A percentile compares a stretch with the other conserved stretches of the same genome.
These are phyloP conservation scores for Reticulitermes speratus DNA, from an alignment of 1,140 invertebrate species.

Conservation along the genomic window DNA sequence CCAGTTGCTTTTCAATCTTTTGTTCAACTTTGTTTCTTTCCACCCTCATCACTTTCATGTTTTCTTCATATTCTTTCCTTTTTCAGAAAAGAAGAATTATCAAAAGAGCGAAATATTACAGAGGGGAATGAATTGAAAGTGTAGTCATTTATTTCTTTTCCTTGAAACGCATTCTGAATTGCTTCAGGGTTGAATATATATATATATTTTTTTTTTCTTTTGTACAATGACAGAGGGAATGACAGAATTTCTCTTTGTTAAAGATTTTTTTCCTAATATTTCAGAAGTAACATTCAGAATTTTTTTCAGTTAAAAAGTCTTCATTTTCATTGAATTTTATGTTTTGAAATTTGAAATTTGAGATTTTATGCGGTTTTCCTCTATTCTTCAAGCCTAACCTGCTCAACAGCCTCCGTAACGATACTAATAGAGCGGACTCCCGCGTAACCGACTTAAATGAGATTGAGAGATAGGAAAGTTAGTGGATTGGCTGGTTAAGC, in stretches of 20 bases:
- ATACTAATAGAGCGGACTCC: too few relatives aligned
- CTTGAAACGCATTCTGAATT: neutral
- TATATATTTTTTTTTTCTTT: neutral
- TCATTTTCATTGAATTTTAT: too few relatives aligned
- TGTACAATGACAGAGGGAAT: neutral
- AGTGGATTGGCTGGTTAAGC: too few relatives aligned
- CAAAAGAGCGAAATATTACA: neutral
- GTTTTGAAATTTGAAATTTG: too few relatives aligned
- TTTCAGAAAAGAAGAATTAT: neutral
- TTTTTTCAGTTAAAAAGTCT: too few relatives aligned
- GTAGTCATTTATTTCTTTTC: neutral
- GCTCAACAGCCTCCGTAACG: too few relatives aligned
- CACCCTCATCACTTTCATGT: neutral
- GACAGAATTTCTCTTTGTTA: neutral
- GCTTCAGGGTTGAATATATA: constrained; percentile 7
- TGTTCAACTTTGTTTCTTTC: neutral
- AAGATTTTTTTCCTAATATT: neutral
- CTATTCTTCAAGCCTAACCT: too few relatives aligned
- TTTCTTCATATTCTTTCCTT: neutral
- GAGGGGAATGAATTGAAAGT: neutral
- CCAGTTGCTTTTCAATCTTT: neutral
- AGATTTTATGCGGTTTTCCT: too few relatives aligned
- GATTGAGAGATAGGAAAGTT: too few relatives aligned
- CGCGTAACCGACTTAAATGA: too few relatives aligned
- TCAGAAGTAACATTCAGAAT: neutral